Evolutionary conservation across 2,797 vertebrate species (phyloP).

Genomic region (Malurus leucopterus): DNA sequence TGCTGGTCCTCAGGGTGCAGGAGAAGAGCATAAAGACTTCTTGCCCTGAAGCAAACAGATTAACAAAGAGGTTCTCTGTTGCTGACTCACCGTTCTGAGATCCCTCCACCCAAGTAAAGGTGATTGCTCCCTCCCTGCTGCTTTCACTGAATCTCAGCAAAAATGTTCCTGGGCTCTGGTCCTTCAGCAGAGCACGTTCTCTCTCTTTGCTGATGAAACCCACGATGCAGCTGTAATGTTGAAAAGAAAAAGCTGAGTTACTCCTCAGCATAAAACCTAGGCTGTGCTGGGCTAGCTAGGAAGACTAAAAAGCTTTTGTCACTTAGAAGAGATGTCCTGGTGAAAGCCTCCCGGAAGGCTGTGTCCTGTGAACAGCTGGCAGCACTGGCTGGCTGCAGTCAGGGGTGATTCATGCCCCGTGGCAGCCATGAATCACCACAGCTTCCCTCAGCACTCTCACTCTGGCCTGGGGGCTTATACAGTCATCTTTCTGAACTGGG

Average conservation of each 20-base stretch:
- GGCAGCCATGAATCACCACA: not conserved
- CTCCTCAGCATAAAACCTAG: not conserved
- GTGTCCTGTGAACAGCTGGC: not conserved
- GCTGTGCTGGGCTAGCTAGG: not conserved
- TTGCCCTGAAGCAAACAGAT: not conserved
- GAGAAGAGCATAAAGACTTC: not conserved
- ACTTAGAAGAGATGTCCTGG: not conserved
- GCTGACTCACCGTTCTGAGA: conserved; percentile 65
- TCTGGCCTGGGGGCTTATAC: not conserved
- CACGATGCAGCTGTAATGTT: conserved; percentile 81
- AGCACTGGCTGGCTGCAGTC: not conserved
- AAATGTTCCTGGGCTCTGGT: conserved; percentile 87
- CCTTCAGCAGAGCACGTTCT: conserved; percentile 82
- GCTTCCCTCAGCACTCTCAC: not conserved
- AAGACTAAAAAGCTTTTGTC: not conserved
- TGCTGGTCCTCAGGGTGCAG: not conserved
- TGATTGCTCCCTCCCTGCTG: conserved; percentile 91
- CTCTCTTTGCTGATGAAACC: conserved; percentile 93
- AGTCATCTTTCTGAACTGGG: rapidly evolving
- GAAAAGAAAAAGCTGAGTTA: not conserved
- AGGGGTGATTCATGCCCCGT: not conserved
- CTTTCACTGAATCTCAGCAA: conserved; percentile 94
- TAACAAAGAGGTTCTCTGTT: not conserved
- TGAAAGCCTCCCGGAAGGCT: not conserved
- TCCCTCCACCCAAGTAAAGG: conserved; percentile 89